A percentile compares a stretch with the other conserved stretches of the same genome.
Evolutionary conservation across 2,888 invertebrate genomes (phyloP).

Genomic region (Zelleria hepariella): DNA sequence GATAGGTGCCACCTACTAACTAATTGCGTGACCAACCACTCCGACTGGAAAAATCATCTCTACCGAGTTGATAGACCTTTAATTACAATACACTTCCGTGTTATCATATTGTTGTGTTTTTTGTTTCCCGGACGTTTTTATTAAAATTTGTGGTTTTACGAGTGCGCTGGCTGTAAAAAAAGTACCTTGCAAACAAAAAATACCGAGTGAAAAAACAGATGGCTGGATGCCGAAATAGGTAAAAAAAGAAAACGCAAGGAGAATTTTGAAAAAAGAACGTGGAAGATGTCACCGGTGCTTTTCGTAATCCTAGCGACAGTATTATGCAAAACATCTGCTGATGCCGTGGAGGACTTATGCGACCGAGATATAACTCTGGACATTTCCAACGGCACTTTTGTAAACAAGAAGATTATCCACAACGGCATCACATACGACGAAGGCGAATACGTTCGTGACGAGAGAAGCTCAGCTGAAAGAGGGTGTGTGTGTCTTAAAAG

Average conservation of each 20-base stretch:
- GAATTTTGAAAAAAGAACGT: background rate
- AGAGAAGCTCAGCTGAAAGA: conserved; percentile 19
- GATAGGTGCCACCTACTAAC: no score
- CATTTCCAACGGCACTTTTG: conserved; percentile 27
- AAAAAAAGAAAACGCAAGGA: background rate
- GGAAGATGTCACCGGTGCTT: conserved; percentile 12
- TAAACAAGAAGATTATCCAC: conserved; percentile 19
- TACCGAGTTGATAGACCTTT: background rate
- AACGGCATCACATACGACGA: conserved; percentile 25
- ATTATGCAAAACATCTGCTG: conserved; percentile 10
- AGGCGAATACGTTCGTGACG: conserved; percentile 30
- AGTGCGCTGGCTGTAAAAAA: background rate
- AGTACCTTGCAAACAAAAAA: no score
- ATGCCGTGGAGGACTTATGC: conserved; percentile 17
- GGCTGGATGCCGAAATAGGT: background rate
- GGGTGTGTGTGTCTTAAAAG: conserved; percentile 35
- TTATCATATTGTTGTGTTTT: background rate
- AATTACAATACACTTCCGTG: background rate
- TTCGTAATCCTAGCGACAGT: conserved; percentile 16
- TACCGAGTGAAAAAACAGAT: background rate
- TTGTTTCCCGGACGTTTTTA: no score
- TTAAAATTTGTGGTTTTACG: no score
- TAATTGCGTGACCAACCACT: background rate
- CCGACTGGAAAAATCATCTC: background rate
- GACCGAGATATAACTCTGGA: conserved; percentile 24